A percentile compares a stretch with the other conserved stretches of the same genome.
These are phyloP conservation scores for Anthopleura sola DNA, from an alignment of 64 coral and sea anemone species.

Conservation along the genomic window DNA sequence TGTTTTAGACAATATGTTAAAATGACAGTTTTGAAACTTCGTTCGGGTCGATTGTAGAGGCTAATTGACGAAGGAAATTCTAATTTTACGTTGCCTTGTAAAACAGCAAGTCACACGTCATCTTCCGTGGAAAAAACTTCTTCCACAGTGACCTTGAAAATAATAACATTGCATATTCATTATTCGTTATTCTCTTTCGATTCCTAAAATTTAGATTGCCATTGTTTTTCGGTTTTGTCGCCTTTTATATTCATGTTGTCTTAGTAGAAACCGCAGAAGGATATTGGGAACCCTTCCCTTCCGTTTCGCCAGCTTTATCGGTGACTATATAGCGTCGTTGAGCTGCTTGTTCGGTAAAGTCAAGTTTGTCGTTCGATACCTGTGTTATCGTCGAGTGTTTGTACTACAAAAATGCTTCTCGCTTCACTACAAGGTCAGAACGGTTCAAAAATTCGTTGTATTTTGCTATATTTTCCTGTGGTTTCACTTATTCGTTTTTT, in stretches of 20 bases:
- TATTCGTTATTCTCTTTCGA: neutral
- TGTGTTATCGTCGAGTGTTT: neutral
- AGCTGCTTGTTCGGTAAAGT: neutral
- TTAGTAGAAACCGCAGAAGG: constrained; percentile 13
- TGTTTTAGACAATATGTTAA: neutral
- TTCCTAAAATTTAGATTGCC: neutral
- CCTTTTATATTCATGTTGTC: constrained; percentile 10
- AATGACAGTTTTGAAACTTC: constrained; percentile 10
- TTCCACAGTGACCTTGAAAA: neutral
- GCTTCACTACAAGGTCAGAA: neutral
- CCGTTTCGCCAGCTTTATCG: constrained; percentile 1
- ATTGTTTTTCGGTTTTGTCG: neutral
- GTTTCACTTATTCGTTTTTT: neutral
- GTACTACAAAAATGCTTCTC: neutral
- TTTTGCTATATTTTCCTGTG: neutral
- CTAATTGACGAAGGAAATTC: constrained; percentile 1
- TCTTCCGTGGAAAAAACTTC: neutral
- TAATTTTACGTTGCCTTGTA: neutral
- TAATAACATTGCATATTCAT: neutral
- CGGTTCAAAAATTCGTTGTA: neutral
- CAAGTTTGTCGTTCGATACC: neutral
- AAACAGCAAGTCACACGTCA: neutral
- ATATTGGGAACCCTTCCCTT: constrained; percentile 24
- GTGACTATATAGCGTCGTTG: constrained; percentile 9
- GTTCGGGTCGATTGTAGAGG: neutral